Conservation (phyloP, 2,113 vertebrate genomes). For the Tylochromis polylepis region DNA sequence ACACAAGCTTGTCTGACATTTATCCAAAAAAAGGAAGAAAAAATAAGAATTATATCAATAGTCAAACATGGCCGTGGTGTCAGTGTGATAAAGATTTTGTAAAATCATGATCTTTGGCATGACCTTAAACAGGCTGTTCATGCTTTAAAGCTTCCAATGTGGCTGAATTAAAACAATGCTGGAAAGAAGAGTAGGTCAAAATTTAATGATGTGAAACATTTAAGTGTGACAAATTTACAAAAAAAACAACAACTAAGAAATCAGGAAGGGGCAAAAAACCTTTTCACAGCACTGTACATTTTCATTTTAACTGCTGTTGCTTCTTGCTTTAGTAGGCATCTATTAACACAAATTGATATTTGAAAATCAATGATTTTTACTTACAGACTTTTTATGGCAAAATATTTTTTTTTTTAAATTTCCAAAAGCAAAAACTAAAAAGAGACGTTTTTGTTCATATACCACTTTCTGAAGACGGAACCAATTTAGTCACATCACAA, state of each 20-base stretch:
- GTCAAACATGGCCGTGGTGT: background rate
- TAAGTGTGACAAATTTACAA: background rate
- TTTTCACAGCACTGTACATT: too few relatives aligned
- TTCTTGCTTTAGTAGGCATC: background rate
- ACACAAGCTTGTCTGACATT: background rate
- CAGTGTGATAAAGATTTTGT: background rate
- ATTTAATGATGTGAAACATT: background rate
- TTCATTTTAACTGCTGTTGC: background rate
- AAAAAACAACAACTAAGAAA: fast-evolving
- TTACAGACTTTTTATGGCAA: background rate
- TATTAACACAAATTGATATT: background rate
- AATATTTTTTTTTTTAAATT: background rate
- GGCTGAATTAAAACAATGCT: background rate
- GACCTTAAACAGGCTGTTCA: background rate
- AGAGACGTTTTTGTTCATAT: background rate
- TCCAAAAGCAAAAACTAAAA: background rate
- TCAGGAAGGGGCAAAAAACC: background rate
- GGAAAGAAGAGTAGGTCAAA: fast-evolving
- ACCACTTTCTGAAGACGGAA: background rate
- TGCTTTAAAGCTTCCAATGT: background rate
- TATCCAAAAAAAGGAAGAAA: background rate
- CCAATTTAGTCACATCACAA: background rate
- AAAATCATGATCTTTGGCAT: background rate
- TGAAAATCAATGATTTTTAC: background rate
- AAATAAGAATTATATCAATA: too few relatives aligned